Evolutionary conservation across 2,888 invertebrate species (phyloP).

Genomic region (Punctoribates punctum): DNA sequence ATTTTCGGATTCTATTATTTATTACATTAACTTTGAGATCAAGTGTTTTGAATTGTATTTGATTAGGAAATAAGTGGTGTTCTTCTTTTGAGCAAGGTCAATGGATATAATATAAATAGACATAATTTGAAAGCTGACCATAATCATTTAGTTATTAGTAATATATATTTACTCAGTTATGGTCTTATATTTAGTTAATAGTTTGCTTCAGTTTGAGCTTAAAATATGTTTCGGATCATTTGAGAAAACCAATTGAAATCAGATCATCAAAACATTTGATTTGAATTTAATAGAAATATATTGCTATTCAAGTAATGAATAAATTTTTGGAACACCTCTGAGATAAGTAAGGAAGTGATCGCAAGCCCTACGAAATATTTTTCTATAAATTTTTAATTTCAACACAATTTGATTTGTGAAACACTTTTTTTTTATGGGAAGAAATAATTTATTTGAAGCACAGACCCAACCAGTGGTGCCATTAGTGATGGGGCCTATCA

Average conservation of each 20-base stretch:
- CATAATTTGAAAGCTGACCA: no score
- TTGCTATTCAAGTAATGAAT: not conserved
- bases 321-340: not conserved
- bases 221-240: slow-evolving; percentile 6
- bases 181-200: not conserved
- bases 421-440: not conserved
- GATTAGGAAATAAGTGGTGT: no score
- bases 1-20: no score
- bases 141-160: no score
- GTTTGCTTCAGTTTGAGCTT: not conserved
- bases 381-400: not conserved
- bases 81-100: no score
- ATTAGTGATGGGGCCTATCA: not conserved
- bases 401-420: not conserved
- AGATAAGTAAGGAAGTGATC: slow-evolving; percentile 12
- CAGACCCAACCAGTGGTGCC: not conserved
- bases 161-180: not conserved
- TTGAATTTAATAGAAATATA: not conserved
- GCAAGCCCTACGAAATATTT: not conserved
- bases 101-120: no score
- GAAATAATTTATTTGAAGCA: not conserved
- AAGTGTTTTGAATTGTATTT: no score
- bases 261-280: not conserved
- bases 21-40: no score
- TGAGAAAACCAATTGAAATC: not conserved